Conservation (phyloP, 2,113 vertebrate species). For the Pseudonaja textilis region DNA sequence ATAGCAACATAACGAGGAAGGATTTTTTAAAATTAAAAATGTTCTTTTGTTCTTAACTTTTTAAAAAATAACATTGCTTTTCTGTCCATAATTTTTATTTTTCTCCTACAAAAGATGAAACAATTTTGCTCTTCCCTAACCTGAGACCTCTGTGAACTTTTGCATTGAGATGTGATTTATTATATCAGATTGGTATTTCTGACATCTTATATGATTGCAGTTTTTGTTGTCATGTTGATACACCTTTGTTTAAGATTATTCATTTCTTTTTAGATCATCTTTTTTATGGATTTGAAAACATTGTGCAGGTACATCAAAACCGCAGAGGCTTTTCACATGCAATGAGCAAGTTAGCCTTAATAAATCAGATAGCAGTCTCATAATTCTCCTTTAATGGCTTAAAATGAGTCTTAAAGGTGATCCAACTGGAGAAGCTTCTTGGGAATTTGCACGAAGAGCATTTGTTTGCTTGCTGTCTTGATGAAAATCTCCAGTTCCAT, state of each 20-base stretch:
- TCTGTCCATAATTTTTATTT: not conserved
- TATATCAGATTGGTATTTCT: conserved; percentile 41
- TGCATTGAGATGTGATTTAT: conserved; percentile 39
- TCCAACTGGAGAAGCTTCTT: conserved; percentile 63
- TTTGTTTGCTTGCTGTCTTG: conserved; percentile 40
- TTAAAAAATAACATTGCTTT: not conserved
- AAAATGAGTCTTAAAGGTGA: conserved; percentile 71
- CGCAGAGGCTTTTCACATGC: conserved; percentile 66
- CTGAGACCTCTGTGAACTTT: conserved; percentile 33
- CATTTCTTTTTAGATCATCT: conserved; percentile 42
- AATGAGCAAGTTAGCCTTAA: conserved; percentile 72
- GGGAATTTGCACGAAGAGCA: conserved; percentile 63
- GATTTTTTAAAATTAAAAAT: not conserved
- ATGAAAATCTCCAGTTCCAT: conserved; percentile 60
- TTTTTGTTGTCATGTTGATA: conserved; percentile 61
- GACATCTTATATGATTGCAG: conserved; percentile 57
- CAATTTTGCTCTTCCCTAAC: conserved; percentile 29
- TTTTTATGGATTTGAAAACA: conserved; percentile 70
- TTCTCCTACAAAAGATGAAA: not conserved
- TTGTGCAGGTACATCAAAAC: conserved; percentile 71
- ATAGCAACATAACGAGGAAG: not conserved
- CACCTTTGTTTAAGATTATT: conserved; percentile 35
- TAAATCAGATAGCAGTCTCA: conserved; percentile 73
- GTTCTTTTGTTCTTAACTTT: not conserved
- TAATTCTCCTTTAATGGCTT: conserved; percentile 68